Base-by-base conservation (phyloP, 1,140 invertebrate species). In the Neocloeon triangulifer region DNA sequence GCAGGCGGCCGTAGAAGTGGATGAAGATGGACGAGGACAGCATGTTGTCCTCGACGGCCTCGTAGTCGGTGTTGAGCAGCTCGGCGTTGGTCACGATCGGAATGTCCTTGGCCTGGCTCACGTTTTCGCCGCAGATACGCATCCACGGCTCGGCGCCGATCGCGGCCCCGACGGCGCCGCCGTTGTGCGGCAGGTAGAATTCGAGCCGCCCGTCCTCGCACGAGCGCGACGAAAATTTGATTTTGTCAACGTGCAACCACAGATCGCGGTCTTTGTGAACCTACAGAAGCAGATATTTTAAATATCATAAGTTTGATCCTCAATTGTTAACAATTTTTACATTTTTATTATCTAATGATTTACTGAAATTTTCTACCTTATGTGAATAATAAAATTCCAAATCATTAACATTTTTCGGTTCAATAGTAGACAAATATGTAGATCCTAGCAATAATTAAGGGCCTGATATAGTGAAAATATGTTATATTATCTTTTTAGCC, bases 201-300 rank as follows among this genome's bases (percentile, higher is more conserved):
- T 82, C 76, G n/a, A 85, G 62, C 36, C 76, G 72, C 2, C 77
- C 78, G 43, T 81, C 77, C 25, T 78, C 73, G 45, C 80, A 85
- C 26, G 71, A 69, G 21, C 75, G 63, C 0, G 66, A 68, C 0
- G 72, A 66, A 45, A 86, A 86, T 37, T 78, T 73, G 8, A 81
- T 73, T 38, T 80, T 75, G 41, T 85, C 80, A 43, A 85, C 72
- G 44, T 82, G 76, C 1, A 88, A 48, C 73, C 74, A 84, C 4
- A 86, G 59, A 51, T 86, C 79, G 25, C 76, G 55, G 21, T 81
- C 75, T 30, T 66, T 61, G 36, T 73, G 75, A 3, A 84, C 76
- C 34, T 69, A 25, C 7, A 39, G n/a, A n/a, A n/a, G n/a, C n/a
- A n/a, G n/a, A n/a, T n/a, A n/a, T n/a, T n/a, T n/a, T n/a, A n/a